A percentile compares a stretch with the other conserved stretches of the same genome.
Evolutionary conservation across 2,888 invertebrate genomes (phyloP).

Genomic region (Sarcophaga rosellei): DNA sequence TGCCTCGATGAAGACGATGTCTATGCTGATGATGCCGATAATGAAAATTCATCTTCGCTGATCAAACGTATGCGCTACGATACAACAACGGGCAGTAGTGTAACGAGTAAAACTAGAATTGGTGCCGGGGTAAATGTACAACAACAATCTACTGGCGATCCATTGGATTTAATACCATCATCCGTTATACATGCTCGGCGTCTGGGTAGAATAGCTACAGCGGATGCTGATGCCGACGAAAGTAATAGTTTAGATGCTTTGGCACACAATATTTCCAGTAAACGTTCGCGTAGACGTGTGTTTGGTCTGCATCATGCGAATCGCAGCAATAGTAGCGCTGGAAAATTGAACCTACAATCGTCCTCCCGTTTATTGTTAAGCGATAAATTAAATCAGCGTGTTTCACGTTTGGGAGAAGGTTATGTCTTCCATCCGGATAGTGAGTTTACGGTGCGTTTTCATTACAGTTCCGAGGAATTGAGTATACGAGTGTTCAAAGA

Average conservation of each 20-base stretch:
- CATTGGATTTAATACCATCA: constrained; percentile 78
- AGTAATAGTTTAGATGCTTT: constrained; percentile 69
- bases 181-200: constrained; percentile 73
- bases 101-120: constrained; percentile 23
- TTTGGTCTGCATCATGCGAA: constrained; percentile 26
- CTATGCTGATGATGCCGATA: constrained; percentile 65
- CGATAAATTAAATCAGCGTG: constrained; percentile 45
- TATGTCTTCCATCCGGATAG: constrained; percentile 78
- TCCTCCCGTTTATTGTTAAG: constrained; percentile 42
- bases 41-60: constrained; percentile 60
- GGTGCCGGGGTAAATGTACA: not conserved
- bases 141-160: constrained; percentile 71
- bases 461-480: constrained; percentile 78
- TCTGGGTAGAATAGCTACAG: constrained; percentile 64
- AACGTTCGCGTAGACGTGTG: constrained; percentile 52
- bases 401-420: constrained; percentile 74
- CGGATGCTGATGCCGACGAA: constrained; percentile 64
- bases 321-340: constrained; percentile 31
- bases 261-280: constrained; percentile 41
- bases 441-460: constrained; percentile 77
- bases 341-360: constrained; percentile 47
- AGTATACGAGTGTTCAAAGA: constrained; percentile 79
- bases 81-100: not conserved
- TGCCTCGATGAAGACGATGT: constrained; percentile 79
- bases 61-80: constrained; percentile 57